These are phyloP conservation scores for Lasioglossum calceatum DNA, from an alignment of 2,888 invertebrate species.

Conservation along the genomic window DNA sequence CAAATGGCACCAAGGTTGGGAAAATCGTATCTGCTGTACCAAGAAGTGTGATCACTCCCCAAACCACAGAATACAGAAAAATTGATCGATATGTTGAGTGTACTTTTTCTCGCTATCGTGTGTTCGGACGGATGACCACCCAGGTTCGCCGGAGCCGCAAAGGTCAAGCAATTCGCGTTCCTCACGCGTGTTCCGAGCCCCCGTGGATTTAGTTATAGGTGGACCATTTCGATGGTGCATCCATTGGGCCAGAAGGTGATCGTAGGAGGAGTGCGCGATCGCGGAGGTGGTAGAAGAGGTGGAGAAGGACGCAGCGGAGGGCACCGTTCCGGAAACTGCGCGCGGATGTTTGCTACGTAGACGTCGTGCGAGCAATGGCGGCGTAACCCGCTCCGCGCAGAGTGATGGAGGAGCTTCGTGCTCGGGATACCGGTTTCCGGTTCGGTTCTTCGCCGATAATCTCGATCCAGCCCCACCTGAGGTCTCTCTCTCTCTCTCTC, in stretches of 20 bases:
- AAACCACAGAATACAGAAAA: neutral
- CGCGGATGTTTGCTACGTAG: conserved; percentile 77
- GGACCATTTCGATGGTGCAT: conserved; percentile 36
- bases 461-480: conserved; percentile 75
- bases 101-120: neutral
- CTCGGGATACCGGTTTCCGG: conserved; percentile 78
- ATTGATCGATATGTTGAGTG: neutral
- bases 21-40: neutral
- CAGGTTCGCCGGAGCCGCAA: neutral
- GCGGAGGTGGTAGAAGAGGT: conserved; percentile 59
- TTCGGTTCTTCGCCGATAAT: conserved; percentile 80
- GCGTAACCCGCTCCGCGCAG: conserved; percentile 67
- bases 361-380: conserved; percentile 73
- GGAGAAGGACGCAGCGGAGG: conserved; percentile 61
- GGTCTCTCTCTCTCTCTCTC: conserved; percentile 60
- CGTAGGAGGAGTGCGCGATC: conserved; percentile 70
- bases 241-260: conserved; percentile 62
- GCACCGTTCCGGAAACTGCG: conserved; percentile 77
- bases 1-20: neutral
- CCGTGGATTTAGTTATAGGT: conserved; percentile 61
- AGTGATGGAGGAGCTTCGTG: conserved; percentile 81
- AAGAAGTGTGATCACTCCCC: too few species aligned
- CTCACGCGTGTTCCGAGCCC: neutral
- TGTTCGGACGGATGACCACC: neutral
- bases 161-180: neutral